phyloP scores from a whole-genome alignment of 2,797 vertebrate species.

The Xenops minutus region DNA sequence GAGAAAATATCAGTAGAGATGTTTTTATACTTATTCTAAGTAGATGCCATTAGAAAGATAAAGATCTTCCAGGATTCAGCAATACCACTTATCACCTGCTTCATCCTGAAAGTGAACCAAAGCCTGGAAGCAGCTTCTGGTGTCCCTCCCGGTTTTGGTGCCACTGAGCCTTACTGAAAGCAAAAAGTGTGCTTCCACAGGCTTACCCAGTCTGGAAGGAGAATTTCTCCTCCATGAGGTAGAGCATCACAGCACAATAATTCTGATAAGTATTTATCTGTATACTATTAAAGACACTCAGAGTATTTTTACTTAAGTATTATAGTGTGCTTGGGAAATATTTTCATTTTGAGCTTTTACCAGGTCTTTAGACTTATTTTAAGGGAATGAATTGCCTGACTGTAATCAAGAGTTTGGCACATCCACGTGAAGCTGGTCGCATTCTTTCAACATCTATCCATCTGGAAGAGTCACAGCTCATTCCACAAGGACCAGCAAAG shows the following conservation, averaged over 20 bases:
- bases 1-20: neutral
- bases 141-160: neutral
- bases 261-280: neutral
- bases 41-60: neutral
- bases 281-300: neutral
- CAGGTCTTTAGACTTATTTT: neutral
- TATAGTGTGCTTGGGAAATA: neutral
- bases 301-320: neutral
- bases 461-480: neutral
- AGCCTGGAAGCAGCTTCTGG: neutral
- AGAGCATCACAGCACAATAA: neutral
- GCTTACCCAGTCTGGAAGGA: neutral
- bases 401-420: neutral
- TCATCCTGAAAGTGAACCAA: neutral
- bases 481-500: neutral
- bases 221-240: neutral
- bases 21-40: neutral
- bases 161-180: neutral
- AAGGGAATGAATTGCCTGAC: neutral
- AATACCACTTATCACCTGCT: neutral
- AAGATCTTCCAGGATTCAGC: neutral
- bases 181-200: neutral
- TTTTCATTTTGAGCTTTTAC: neutral
- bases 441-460: neutral
- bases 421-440: rapidly evolving